Conservation (phyloP, 2,888 invertebrate genomes). For the Bellardia bayeri region DNA sequence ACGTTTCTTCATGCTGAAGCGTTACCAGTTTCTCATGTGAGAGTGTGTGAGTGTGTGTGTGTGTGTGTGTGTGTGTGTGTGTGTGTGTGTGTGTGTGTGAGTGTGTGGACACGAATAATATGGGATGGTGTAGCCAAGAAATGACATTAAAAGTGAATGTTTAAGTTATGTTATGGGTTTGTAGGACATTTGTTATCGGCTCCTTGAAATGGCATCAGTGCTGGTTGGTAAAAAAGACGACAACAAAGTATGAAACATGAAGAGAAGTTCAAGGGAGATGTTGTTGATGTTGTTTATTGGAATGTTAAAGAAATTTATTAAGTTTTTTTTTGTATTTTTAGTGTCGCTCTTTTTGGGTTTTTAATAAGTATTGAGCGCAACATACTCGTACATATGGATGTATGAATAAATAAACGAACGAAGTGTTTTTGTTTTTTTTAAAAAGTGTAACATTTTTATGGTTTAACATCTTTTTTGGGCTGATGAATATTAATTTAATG, state of each 20-base stretch:
- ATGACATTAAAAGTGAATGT: constrained; percentile 81
- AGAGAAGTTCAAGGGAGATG: constrained; percentile 72
- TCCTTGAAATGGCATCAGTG: constrained; percentile 74
- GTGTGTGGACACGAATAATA: constrained; percentile 17
- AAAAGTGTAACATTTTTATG: constrained; percentile 50
- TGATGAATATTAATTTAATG: constrained; percentile 49
- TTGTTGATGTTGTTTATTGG: constrained; percentile 59
- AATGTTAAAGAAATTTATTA: constrained; percentile 68
- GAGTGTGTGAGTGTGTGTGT: constrained; percentile 17
- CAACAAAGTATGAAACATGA: constrained; percentile 65
- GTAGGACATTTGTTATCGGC: constrained; percentile 81
- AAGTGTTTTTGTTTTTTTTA: not conserved
- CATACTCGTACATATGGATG: not conserved
- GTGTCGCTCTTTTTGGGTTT: not conserved
- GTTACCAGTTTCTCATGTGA: constrained; percentile 73
- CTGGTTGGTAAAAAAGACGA: constrained; percentile 12
- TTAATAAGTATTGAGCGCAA: constrained; percentile 41
- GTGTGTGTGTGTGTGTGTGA: constrained; percentile 33
- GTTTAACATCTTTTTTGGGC: constrained; percentile 30
- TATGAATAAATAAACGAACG: not conserved
- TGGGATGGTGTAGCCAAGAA: constrained; percentile 72
- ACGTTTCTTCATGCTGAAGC: not conserved
- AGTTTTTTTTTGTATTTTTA: not conserved
- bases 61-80: constrained; percentile 23
- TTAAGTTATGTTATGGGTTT: constrained; percentile 79